These are phyloP conservation scores for Mormoops blainvillei DNA, from an alignment of 2,113 vertebrate species.

Conservation along the genomic window DNA sequence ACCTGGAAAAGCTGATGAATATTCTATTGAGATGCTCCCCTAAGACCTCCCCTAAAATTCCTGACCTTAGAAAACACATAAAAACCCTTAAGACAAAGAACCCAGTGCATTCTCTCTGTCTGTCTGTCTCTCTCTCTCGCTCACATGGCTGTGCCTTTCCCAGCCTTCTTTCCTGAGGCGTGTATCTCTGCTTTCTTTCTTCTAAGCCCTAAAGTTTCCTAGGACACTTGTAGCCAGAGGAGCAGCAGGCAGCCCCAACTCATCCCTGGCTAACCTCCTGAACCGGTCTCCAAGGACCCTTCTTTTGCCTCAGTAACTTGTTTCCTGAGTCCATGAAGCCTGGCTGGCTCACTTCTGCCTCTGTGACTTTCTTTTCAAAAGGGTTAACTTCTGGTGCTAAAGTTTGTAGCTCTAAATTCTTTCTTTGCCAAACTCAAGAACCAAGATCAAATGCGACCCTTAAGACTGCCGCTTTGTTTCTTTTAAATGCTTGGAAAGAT, in stretches of 20 bases:
- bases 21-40: not conserved
- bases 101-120: not conserved
- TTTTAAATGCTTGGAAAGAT: constrained; percentile 12
- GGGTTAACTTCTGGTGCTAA: not conserved
- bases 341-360: not conserved
- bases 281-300: not conserved
- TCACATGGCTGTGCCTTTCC: not conserved
- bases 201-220: not conserved
- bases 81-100: not conserved
- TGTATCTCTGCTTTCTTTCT: not conserved
- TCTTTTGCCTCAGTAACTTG: not conserved
- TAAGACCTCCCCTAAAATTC: not conserved
- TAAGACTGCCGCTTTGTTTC: not conserved
- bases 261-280: not conserved
- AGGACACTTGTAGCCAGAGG: not conserved
- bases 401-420: not conserved
- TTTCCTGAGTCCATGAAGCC: not conserved
- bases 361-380: not conserved
- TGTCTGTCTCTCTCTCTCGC: too few relatives aligned
- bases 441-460: not conserved
- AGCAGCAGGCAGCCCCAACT: not conserved
- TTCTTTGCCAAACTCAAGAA: not conserved
- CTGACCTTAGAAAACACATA: not conserved
- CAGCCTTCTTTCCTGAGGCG: not conserved
- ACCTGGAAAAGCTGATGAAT: not conserved